A percentile compares a stretch with the other conserved stretches of the same genome.
Conservation (phyloP, 2,797 vertebrate species). For the Notolabrus celidotus region DNA sequence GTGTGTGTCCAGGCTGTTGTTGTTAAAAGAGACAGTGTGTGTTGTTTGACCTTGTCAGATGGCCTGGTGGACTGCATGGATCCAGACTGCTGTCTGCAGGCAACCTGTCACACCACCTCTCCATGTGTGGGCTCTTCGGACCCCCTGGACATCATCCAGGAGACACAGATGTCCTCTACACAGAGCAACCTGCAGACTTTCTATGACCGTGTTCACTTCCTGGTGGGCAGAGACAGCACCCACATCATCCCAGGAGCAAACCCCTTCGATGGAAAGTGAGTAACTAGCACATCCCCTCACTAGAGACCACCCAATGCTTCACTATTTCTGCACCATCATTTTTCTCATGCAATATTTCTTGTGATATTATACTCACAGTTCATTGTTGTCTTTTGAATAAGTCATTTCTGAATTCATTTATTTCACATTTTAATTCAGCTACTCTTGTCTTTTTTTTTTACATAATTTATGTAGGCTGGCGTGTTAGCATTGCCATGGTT, state of each 20-base stretch:
- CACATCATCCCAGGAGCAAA: slow-evolving; percentile 92
- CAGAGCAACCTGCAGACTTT: slow-evolving; percentile 94
- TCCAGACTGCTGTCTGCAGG: slow-evolving; percentile 98
- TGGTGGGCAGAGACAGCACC: slow-evolving; percentile 95
- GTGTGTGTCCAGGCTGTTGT: slow-evolving; percentile 49
- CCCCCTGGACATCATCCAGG: slow-evolving; percentile 97
- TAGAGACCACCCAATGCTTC: not conserved
- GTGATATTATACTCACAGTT: not conserved
- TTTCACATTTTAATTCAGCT: slow-evolving; percentile 32
- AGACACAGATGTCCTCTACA: slow-evolving; percentile 88
- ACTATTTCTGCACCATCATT: not conserved
- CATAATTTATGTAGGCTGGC: slow-evolving; percentile 13
- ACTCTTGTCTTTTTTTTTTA: not conserved
- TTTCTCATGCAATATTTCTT: slow-evolving; percentile 19
- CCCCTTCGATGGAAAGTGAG: slow-evolving; percentile 96
- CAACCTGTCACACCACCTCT: slow-evolving; percentile 89
- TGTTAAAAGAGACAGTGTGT: slow-evolving; percentile 49
- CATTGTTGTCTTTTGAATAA: slow-evolving; percentile 7
- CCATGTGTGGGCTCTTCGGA: slow-evolving; percentile 96
- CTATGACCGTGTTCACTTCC: slow-evolving; percentile 94
- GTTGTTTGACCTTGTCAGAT: slow-evolving; percentile 85
- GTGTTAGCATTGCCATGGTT: slow-evolving; percentile 7
- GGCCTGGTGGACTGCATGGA: slow-evolving; percentile 98
- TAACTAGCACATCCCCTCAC: slow-evolving; percentile 40
- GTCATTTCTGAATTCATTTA: slow-evolving; percentile 20